Base-by-base conservation (phyloP, 2,113 vertebrate genomes). In the Aix galericulata region DNA sequence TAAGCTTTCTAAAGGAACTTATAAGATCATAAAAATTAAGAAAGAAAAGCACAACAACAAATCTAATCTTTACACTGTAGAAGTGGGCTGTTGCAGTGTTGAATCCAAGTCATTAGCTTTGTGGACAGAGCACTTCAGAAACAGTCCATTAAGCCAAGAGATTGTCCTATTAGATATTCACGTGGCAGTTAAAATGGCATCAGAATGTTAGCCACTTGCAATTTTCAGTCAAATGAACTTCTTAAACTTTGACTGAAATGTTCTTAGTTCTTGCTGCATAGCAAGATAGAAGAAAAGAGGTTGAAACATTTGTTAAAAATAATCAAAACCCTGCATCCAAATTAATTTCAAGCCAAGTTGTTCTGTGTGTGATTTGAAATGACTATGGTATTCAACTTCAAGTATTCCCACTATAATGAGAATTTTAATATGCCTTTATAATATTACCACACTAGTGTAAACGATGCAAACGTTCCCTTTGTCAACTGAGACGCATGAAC, bases 91-190 rank as follows among this genome's bases (percentile, higher is more conserved):
- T 60, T 62, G 67, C 22, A 36, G 56, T 36, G 25, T 8, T 6
- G 55, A 63, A 90, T 93, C 78, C 55, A 34, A 64, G 78, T 76
- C 59, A 69, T 83, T 81, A 93, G 42, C 31, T 91, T 20, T 72
- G 88, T 66, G 90, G 86, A 86, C 42, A 59, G 78, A 80, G 69
- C 27, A n/a, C 76, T 93, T 74, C 0, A 42, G 46, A 89, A 95
- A 82, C 72, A 91, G 91, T 52, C 91, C 66, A 76, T 94, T 95
- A 94, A 95, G 46, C 59, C 56, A 88, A 90, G 86, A 91, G 85
- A 90, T 83, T 91, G 64, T 82, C 60, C 58, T 92, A 88, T 95
- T 88, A 83, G 88, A 86, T 94, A 88, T 78, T 78, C 76, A 88
- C 12, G 3, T 88, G 95, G 88, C 66, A 79, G 68, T 88, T 92